Evolutionary conservation across 2,888 invertebrate genomes (phyloP).

Genomic region (Thereva unica): DNA sequence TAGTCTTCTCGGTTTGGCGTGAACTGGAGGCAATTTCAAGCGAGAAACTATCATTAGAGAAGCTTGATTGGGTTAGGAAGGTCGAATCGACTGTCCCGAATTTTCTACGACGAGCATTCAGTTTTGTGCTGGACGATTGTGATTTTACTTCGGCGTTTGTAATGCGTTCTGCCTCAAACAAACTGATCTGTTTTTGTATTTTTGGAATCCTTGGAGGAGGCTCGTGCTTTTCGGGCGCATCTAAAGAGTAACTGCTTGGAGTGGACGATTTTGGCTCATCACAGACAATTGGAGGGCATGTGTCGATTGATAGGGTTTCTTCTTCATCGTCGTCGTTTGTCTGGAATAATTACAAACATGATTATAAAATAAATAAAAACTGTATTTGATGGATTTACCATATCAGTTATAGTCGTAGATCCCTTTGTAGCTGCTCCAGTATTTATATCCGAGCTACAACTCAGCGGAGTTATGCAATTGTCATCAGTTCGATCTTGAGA

Average conservation of each 20-base stretch:
- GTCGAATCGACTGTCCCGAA: constrained; percentile 27
- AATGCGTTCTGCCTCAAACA: constrained; percentile 48
- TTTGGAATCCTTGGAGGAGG: constrained; percentile 51
- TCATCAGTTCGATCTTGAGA: constrained; percentile 47
- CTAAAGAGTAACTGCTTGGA: background rate
- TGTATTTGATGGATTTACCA: constrained; percentile 53
- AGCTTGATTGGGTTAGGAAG: constrained; percentile 15
- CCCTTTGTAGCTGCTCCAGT: constrained; percentile 72
- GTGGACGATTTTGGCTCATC: constrained; percentile 2
- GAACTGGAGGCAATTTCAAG: constrained; percentile 13
- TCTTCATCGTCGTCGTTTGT: constrained; percentile 59
- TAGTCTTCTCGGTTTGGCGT: constrained; percentile 37
- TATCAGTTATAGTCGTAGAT: constrained; percentile 65
- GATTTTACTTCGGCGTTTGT: constrained; percentile 33
- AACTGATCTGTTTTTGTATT: constrained; percentile 55
- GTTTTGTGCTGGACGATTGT: constrained; percentile 5
- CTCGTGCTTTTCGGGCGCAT: constrained; percentile 18
- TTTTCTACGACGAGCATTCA: constrained; percentile 24
- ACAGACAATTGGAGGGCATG: constrained; percentile 51
- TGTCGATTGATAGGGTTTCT: constrained; percentile 63
- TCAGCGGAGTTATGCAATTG: constrained; percentile 65
- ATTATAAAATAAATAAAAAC: background rate
- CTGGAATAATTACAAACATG: background rate
- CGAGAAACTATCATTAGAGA: constrained; percentile 37
- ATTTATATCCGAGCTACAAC: constrained; percentile 68